Conservation (phyloP, 2,113 vertebrate genomes). For the Micronisus gabar region DNA sequence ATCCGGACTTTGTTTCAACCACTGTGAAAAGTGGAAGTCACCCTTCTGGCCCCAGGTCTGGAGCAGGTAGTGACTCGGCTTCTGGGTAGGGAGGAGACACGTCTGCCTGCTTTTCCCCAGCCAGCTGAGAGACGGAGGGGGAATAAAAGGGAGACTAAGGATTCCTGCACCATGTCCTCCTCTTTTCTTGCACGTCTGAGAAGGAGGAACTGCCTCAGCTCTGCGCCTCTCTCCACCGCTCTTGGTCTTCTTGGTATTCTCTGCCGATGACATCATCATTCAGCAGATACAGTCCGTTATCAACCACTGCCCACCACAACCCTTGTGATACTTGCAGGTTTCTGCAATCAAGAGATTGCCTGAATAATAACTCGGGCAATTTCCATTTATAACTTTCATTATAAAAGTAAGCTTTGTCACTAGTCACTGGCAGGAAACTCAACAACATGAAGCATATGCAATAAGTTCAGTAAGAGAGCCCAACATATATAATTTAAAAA, state of each 20-base stretch:
- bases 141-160: not conserved
- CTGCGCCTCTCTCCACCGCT: not conserved
- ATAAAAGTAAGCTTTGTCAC: not conserved
- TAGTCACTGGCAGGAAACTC: not conserved
- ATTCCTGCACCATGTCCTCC: not conserved
- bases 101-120: not conserved
- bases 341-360: not conserved
- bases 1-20: not conserved
- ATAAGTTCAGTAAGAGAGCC: not conserved
- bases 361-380: not conserved
- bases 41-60: not conserved
- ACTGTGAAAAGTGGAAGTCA: not conserved
- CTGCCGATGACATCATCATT: fast-evolving
- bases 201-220: not conserved
- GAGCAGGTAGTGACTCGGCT: not conserved
- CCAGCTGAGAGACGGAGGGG: not conserved
- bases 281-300: not conserved
- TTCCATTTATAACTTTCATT: not conserved
- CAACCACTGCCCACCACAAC: not conserved
- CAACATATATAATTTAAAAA: not conserved
- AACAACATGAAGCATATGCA: not conserved
- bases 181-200: not conserved
- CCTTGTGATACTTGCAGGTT: not conserved
- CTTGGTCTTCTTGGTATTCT: not conserved
- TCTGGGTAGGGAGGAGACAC: not conserved